These are phyloP conservation scores for Dendrolimus pini DNA, from an alignment of 2,888 invertebrate species.

Conservation along the genomic window DNA sequence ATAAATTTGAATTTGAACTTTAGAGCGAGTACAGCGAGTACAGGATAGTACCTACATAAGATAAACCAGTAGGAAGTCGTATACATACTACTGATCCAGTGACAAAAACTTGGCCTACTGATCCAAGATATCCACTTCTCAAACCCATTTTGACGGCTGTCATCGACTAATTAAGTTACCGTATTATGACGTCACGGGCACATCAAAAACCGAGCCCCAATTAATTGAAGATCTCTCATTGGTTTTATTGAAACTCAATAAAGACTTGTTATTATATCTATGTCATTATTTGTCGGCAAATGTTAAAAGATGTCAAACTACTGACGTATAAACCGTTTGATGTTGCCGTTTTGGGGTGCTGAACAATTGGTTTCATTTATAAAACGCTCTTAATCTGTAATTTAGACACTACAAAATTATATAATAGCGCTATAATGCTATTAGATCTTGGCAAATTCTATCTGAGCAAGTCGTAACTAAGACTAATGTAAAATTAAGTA, in stretches of 20 bases:
- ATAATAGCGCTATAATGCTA: too few relatives aligned
- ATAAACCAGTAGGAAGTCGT: too few relatives aligned
- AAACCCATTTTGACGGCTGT: background rate
- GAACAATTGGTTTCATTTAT: conserved; percentile 24
- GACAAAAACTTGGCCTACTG: background rate
- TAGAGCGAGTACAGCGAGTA: too few relatives aligned
- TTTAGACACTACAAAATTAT: conserved; percentile 5
- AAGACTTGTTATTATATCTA: conserved; percentile 31
- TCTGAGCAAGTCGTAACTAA: too few relatives aligned
- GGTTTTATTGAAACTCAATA: background rate
- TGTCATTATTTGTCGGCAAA: conserved; percentile 66
- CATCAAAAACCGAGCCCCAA: background rate
- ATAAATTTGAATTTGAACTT: too few relatives aligned
- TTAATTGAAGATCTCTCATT: background rate
- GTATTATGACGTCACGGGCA: background rate
- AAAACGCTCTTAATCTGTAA: background rate
- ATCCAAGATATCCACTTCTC: background rate
- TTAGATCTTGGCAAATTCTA: too few relatives aligned
- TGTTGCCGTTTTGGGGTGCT: background rate
- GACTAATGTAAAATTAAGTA: too few relatives aligned
- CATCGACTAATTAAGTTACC: conserved; percentile 4
- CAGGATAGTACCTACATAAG: too few relatives aligned
- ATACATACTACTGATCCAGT: background rate
- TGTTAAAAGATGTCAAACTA: conserved; percentile 70
- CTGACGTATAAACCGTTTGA: conserved; percentile 29